phyloP scores from a whole-genome alignment of 92 coral and sea anemone genomes.

The Zoanthus gigantus region DNA sequence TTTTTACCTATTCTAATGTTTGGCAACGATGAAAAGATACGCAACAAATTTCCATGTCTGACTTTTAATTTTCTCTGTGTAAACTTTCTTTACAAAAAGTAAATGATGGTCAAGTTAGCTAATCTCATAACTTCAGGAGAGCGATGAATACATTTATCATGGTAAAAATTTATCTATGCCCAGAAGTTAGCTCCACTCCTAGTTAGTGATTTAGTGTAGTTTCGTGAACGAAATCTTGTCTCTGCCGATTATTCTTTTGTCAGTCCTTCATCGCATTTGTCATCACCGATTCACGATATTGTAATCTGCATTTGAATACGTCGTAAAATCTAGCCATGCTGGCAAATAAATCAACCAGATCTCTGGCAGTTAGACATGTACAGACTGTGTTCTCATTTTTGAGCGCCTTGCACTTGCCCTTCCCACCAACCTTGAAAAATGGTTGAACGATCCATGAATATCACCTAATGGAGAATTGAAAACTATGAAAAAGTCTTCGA shows the following conservation, averaged over 20 bases:
- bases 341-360: constrained; percentile 23
- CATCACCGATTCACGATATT: background rate
- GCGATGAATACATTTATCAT: background rate
- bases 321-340: constrained; percentile 12
- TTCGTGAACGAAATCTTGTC: constrained; percentile 10
- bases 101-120: constrained; percentile 22
- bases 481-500: background rate
- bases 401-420: background rate
- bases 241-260: constrained; percentile 31
- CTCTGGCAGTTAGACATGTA: background rate
- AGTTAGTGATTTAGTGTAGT: background rate
- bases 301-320: constrained; percentile 50
- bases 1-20: constrained; percentile 18
- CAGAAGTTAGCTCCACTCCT: background rate
- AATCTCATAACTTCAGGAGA: constrained; percentile 26
- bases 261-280: constrained; percentile 28
- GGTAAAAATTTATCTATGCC: background rate
- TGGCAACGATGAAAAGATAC: constrained; percentile 41
- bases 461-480: background rate
- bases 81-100: constrained; percentile 34
- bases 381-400: background rate
- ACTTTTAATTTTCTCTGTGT: constrained; percentile 45
- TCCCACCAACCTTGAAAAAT: background rate
- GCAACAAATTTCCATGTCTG: constrained; percentile 39
- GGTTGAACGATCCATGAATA: background rate